Conservation (phyloP, 2,797 vertebrate genomes). For the Tenualosa ilisha region DNA sequence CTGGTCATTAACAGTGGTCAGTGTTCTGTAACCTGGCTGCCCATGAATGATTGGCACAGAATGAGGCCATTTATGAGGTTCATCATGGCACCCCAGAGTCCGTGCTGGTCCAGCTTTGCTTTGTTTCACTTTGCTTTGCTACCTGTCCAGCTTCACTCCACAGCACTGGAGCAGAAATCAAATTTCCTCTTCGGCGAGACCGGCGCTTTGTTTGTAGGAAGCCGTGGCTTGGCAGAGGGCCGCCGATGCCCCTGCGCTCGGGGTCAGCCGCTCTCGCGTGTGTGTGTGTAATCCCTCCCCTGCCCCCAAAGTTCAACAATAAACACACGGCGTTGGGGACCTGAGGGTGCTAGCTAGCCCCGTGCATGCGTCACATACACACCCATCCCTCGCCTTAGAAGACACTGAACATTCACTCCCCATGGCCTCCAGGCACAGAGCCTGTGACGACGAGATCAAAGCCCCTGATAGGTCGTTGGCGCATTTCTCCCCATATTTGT, state of each 20-base stretch:
- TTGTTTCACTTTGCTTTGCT: background rate
- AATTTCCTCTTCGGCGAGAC: conserved; percentile 64
- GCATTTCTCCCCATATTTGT: conserved; percentile 65
- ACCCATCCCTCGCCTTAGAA: conserved; percentile 49
- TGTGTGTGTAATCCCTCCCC: conserved; percentile 59
- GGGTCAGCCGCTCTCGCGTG: conserved; percentile 35
- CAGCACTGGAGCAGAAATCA: conserved; percentile 51
- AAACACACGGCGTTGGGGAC: conserved; percentile 63
- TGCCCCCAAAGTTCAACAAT: conserved; percentile 52
- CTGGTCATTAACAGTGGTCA: background rate
- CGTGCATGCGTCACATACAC: conserved; percentile 26
- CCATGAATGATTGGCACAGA: background rate
- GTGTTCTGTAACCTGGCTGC: background rate
- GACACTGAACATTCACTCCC: conserved; percentile 35
- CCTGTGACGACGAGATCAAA: conserved; percentile 66
- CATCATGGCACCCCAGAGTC: background rate
- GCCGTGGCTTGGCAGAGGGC: conserved; percentile 46
- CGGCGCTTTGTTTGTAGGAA: conserved; percentile 59
- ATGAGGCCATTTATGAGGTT: background rate
- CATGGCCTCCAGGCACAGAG: conserved; percentile 42
- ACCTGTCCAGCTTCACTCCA: conserved; percentile 36
- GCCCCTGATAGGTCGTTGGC: conserved; percentile 58
- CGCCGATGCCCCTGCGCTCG: background rate
- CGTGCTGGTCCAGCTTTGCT: background rate
- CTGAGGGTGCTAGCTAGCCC: conserved; percentile 59